Evolutionary conservation across 2,113 vertebrate species (phyloP), one percentile per base, ranked within the genome.

Genomic region (Zosterops hypoxanthus): DNA sequence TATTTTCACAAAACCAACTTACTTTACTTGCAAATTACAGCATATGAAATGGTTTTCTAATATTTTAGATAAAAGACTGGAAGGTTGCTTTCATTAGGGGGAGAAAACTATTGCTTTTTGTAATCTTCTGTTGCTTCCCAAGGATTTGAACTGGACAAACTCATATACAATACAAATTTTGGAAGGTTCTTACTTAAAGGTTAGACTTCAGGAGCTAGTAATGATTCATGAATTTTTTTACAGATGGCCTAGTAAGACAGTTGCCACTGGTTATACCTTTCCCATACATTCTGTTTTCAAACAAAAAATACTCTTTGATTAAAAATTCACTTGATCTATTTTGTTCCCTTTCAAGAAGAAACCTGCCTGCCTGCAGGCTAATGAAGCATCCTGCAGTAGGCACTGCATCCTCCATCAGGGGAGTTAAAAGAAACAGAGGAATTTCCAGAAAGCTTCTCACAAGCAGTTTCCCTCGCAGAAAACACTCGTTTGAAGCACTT

Each of bases 1-100:
- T 24, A 76, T 91, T 95, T 81, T 92, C 91, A 85, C 46, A 93
- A 97, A 95, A 80, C 42, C n/a, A 91, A 46, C 77, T 94, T 87
- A 41, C 60, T 95, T 97, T 83, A 36, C 57, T 94, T 92, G 39
- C 52, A 86, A 66, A 66, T 86, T 71, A 36, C 49, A 84, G 56
- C 34, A 16, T 34, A 53, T 44, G 33, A 86, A 82, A 72, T 70
- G 5, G 13, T 60, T 66, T 55, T 77, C 52, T 80, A 24, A 29
- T 25, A 50, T 91, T 90, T 70, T 75, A 71, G n/a, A 46, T 81
- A 86, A 49, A 82, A 83, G 56, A 26, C 22, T 56, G 31, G 34
- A 91, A 88, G 47, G 8, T 26, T 90, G 50, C 15, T 50, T 84
- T 79, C 71, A 41, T 79, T 68, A 64, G 46, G 36, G 19, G 22